phyloP scores from a whole-genome alignment of 2,113 vertebrate species.

The Siphamia tubifer region DNA sequence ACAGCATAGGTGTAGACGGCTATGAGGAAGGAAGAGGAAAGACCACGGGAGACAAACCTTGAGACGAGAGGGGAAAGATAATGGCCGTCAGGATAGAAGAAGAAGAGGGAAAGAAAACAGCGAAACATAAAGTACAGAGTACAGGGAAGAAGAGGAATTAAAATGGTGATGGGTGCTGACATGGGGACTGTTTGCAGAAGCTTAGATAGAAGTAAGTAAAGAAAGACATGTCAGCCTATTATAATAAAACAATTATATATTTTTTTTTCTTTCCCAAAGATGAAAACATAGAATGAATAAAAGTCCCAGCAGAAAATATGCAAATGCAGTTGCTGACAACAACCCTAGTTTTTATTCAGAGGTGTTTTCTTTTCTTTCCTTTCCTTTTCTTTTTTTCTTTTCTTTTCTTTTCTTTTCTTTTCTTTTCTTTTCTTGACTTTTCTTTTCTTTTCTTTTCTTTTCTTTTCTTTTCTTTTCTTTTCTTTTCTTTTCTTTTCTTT shows the following conservation, averaged over 20 bases:
- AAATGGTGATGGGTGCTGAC: background rate
- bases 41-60: background rate
- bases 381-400: background rate
- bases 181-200: background rate
- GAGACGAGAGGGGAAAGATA: constrained; percentile 11
- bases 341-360: too few species aligned
- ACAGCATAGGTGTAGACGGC: constrained; percentile 44
- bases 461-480: background rate
- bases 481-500: background rate
- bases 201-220: background rate
- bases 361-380: too few species aligned
- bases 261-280: background rate
- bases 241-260: too few species aligned
- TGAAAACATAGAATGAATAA: background rate
- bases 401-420: background rate
- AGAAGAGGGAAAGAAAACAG: background rate
- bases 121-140: background rate
- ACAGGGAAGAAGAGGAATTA: background rate
- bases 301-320: background rate
- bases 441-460: too few species aligned
- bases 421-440: too few species aligned
- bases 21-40: constrained; percentile 17
- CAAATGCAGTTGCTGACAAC: background rate
- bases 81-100: background rate
- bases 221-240: background rate